phyloP scores from a whole-genome alignment of 2,888 invertebrate genomes.

The Timema cristinae region DNA sequence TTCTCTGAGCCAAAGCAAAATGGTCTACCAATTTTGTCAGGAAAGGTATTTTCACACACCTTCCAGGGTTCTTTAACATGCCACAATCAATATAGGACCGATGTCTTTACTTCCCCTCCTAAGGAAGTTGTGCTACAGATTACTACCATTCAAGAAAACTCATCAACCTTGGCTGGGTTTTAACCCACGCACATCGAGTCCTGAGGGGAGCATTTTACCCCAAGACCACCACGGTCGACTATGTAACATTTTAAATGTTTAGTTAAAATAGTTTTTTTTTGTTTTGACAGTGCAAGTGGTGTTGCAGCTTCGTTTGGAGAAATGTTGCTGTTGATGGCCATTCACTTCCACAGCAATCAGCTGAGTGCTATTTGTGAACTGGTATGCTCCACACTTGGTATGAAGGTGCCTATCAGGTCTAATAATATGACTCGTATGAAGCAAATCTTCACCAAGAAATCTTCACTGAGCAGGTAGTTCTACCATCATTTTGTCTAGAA shows the following conservation, averaged over 20 bases:
- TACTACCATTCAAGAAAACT: too few species aligned
- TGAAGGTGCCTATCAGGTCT: constrained; percentile 86
- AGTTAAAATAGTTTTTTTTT: not conserved
- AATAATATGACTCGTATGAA: constrained; percentile 86
- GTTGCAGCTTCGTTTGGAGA: constrained; percentile 89
- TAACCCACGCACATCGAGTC: too few species aligned
- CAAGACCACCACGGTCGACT: not conserved
- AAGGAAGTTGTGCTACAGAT: too few species aligned
- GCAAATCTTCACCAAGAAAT: constrained; percentile 95
- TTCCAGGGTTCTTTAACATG: too few species aligned
- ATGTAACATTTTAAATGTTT: not conserved
- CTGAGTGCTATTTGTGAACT: constrained; percentile 88
- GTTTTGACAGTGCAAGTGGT: constrained; percentile 63
- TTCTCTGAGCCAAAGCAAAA: too few species aligned
- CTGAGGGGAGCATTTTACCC: too few species aligned
- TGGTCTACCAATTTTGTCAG: too few species aligned
- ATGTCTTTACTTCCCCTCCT: too few species aligned
- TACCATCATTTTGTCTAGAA: not conserved
- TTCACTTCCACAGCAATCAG: constrained; percentile 96
- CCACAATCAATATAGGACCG: too few species aligned
- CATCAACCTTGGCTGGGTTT: too few species aligned
- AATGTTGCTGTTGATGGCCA: constrained; percentile 92
- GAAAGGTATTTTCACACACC: too few species aligned
- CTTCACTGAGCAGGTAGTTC: constrained; percentile 82
- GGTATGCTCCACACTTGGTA: constrained; percentile 89